A percentile compares a stretch with the other conserved stretches of the same genome.
Conservation (phyloP, 2,888 invertebrate genomes). For the Perdita meconis region DNA sequence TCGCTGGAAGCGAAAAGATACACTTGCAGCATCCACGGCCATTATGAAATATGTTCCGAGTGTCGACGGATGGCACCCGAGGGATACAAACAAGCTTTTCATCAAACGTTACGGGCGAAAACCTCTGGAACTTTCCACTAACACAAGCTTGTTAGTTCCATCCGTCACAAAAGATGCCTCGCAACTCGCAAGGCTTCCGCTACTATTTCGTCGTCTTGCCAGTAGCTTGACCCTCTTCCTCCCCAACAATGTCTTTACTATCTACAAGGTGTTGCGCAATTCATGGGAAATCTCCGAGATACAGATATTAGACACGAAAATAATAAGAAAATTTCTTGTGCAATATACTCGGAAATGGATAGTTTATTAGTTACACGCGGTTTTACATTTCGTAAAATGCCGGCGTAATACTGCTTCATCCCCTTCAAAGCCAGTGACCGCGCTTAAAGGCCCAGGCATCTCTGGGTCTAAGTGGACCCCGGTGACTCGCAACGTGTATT, state of each 20-base stretch:
- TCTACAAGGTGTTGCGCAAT: neutral
- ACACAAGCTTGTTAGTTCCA: slow-evolving; percentile 46
- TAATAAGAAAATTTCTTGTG: too few relatives aligned
- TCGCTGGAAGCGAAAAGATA: slow-evolving; percentile 4
- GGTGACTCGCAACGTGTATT: too few relatives aligned
- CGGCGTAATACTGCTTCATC: too few relatives aligned
- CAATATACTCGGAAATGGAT: too few relatives aligned
- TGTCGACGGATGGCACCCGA: slow-evolving; percentile 14
- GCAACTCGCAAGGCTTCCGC: slow-evolving; percentile 26
- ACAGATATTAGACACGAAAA: too few relatives aligned
- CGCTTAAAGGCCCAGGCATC: too few relatives aligned
- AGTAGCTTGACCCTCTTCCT: neutral
- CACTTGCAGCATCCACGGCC: slow-evolving; percentile 3
- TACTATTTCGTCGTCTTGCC: slow-evolving; percentile 36
- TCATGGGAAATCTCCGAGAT: too few relatives aligned
- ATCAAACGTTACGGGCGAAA: slow-evolving; percentile 43
- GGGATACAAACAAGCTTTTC: slow-evolving; percentile 47
- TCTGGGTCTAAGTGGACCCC: too few relatives aligned
- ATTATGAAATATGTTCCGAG: slow-evolving; percentile 45
- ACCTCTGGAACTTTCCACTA: slow-evolving; percentile 40
- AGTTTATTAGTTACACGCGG: too few relatives aligned
- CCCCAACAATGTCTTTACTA: neutral
- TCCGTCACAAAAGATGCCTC: slow-evolving; percentile 44
- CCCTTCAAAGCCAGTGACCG: too few relatives aligned
- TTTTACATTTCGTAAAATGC: too few relatives aligned